Conservation (phyloP, 2,113 vertebrate species). For the Cynopterus brachyotis region DNA sequence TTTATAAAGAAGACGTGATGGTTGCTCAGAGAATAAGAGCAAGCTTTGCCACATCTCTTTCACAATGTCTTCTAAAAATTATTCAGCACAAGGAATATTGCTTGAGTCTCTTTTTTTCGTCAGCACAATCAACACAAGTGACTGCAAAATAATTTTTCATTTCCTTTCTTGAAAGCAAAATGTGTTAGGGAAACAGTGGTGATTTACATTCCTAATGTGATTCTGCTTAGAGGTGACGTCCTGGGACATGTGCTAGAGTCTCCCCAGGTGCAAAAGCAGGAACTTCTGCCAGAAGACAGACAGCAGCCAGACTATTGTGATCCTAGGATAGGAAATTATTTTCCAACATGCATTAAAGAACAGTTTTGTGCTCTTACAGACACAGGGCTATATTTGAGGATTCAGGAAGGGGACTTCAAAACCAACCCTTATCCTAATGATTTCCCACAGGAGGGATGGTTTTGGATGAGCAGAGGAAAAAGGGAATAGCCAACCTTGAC, state of each 20-base stretch:
- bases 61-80: slow-evolving; percentile 32
- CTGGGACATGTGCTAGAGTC: slow-evolving; percentile 52
- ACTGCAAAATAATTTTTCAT: slow-evolving; percentile 76
- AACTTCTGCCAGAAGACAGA: slow-evolving; percentile 55
- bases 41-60: background rate
- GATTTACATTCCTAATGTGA: slow-evolving; percentile 62
- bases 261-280: slow-evolving; percentile 53
- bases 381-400: slow-evolving; percentile 60
- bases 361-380: slow-evolving; percentile 69
- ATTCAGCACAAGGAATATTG: background rate
- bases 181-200: slow-evolving; percentile 63
- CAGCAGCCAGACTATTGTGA: slow-evolving; percentile 46
- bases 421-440: slow-evolving; percentile 78
- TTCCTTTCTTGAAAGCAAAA: slow-evolving; percentile 77
- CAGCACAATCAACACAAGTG: slow-evolving; percentile 70
- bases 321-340: slow-evolving; percentile 69
- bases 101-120: slow-evolving; percentile 34
- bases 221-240: slow-evolving; percentile 68
- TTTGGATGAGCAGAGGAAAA: slow-evolving; percentile 78
- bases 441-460: slow-evolving; percentile 77
- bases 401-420: slow-evolving; percentile 81
- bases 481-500: slow-evolving; percentile 72
- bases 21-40: background rate
- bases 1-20: background rate
- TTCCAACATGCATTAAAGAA: slow-evolving; percentile 75